A percentile compares a stretch with the other conserved stretches of the same genome.
These are phyloP conservation scores for Drosophila yooni DNA, from an alignment of 2,888 invertebrate species.

Conservation along the genomic window DNA sequence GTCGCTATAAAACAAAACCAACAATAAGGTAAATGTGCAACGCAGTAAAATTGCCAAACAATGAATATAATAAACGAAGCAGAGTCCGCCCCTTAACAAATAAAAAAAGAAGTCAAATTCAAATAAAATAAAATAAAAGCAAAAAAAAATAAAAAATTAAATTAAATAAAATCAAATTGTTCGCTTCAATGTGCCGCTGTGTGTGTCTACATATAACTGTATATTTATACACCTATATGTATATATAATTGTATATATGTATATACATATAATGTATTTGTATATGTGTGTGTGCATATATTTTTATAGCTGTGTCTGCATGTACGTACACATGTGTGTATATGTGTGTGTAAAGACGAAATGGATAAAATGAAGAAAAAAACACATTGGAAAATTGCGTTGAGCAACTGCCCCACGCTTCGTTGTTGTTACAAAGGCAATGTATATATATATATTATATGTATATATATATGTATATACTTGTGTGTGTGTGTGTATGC, in stretches of 20 bases:
- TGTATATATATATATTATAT: slow-evolving; percentile 6
- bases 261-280: slow-evolving; percentile 14
- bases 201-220: slow-evolving; percentile 36
- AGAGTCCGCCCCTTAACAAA: slow-evolving; percentile 12
- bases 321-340: slow-evolving; percentile 3
- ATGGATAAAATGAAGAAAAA: slow-evolving; percentile 26
- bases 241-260: slow-evolving; percentile 3
- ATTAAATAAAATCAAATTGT: neutral
- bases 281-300: slow-evolving; percentile 9
- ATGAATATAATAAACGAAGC: slow-evolving; percentile 12
- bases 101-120: slow-evolving; percentile 3
- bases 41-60: slow-evolving; percentile 34
- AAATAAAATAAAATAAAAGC: slow-evolving; percentile 14
- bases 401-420: slow-evolving; percentile 32
- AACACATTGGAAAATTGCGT: slow-evolving; percentile 59
- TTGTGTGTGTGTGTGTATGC: slow-evolving; percentile 1
- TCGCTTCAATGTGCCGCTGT: slow-evolving; percentile 24
- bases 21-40: slow-evolving; percentile 60
- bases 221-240: slow-evolving; percentile 26
- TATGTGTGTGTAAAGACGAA: slow-evolving; percentile 14
- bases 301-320: slow-evolving; percentile 23
- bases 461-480: slow-evolving; percentile 1
- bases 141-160: slow-evolving; percentile 7
- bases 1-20: slow-evolving; percentile 48
- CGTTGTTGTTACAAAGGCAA: slow-evolving; percentile 27